Base-by-base conservation (phyloP, 2,113 vertebrate species). In the Nothocercus julius region DNA sequence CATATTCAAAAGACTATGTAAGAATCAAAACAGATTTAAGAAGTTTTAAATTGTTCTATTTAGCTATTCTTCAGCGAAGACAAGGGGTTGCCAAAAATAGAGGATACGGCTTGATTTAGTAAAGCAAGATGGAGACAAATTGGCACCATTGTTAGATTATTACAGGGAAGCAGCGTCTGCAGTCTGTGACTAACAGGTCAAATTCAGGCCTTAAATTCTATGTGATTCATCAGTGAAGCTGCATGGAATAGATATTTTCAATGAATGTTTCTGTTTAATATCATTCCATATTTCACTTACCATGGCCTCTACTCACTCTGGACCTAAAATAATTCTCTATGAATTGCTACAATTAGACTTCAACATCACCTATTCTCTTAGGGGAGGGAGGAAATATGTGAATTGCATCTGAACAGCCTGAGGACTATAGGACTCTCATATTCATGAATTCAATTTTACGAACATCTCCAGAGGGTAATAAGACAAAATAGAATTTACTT, bases 401-500 rank as follows among this genome's bases (percentile, higher is more conserved):
- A 49, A 87, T 73, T 73, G 30, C 27, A 66, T 62, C 38, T 53
- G 32, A 91, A 69, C 69, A 62, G 61, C 30, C 34, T 22, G 45
- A 87, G 58, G 34, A 73, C 24, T 54, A 6, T 32, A 66, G 56
- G 21, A 73, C 30, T 90, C 81, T 21, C 36, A 20, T 61, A 82
- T 44, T 74, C 72, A 70, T 38, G 27, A 45, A 45, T 82, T 93
- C 61, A 75, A 82, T 89, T 81, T 72, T 83, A 88, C 40, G 1
- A 92, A 56, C 24, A 53, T 42, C 45, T 92, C 56, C 59, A 93
- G 53, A 79, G 56, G 28, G 67, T 18, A 76, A 72, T 21, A 88
- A 73, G n/a, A 75, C 18, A 89, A 90, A 92, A 79, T 11, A 92
- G 64, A 91, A 90, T 93, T 81, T 82, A 84, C 34, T 84, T 86